These are phyloP conservation scores for Latrodectus elegans DNA, from an alignment of 2,888 invertebrate genomes.

Conservation along the genomic window DNA sequence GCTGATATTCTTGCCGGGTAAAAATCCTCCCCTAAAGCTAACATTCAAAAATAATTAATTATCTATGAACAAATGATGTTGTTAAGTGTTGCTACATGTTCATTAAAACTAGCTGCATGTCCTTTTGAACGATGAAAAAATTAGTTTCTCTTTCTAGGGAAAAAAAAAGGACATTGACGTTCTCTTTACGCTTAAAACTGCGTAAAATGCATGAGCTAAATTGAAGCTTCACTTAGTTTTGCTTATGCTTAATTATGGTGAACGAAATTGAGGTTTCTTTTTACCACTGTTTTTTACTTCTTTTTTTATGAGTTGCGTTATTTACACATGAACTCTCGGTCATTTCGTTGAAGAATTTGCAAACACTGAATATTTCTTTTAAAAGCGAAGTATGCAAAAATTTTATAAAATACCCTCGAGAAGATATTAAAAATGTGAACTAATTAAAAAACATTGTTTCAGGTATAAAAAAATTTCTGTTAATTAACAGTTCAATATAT, in stretches of 20 bases:
- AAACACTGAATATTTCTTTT: too few species aligned
- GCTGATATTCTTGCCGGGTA: constrained; percentile 20
- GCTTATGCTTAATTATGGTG: constrained; percentile 31
- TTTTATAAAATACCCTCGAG: too few species aligned
- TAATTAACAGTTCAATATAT: too few species aligned
- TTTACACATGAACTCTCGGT: too few species aligned
- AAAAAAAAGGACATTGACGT: constrained; percentile 1
- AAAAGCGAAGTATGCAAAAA: too few species aligned
- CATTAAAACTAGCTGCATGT: constrained; percentile 22
- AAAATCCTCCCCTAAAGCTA: constrained; percentile 8
- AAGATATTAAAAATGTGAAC: too few species aligned
- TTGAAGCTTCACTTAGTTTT: constrained; percentile 33
- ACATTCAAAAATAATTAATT: constrained; percentile 33
- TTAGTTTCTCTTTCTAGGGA: background rate
- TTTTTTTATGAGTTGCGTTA: too few species aligned
- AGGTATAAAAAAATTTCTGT: too few species aligned
- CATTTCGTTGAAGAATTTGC: too few species aligned
- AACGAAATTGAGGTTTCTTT: constrained; percentile 4
- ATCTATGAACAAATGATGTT: constrained; percentile 20
- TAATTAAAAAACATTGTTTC: too few species aligned
- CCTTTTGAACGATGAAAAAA: background rate
- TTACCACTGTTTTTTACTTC: background rate
- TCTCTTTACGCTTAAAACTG: constrained; percentile 22
- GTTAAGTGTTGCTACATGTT: constrained; percentile 18
- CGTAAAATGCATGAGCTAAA: constrained; percentile 11